Percentiles rank a stretch among this genome's conserved stretches.
These are phyloP conservation scores for Leuciscus idus DNA, from an alignment of 2,113 vertebrate genomes.

Conservation along the genomic window DNA sequence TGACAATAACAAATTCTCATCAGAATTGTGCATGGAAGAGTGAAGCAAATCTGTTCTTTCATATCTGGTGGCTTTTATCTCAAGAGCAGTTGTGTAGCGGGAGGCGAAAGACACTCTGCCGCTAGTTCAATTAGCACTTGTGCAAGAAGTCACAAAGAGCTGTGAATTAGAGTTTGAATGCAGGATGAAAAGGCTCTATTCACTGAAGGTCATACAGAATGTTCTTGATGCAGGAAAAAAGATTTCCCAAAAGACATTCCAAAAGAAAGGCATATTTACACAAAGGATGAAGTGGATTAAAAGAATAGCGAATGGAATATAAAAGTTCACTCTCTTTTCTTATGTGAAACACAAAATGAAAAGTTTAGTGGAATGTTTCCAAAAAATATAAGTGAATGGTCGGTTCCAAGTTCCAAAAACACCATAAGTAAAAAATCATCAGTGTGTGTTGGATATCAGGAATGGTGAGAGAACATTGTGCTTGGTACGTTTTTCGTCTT, in stretches of 20 bases:
- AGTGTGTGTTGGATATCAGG: too few species aligned
- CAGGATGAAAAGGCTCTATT: background rate
- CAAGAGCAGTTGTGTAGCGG: constrained; percentile 25
- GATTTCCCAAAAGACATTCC: background rate
- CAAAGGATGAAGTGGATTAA: background rate
- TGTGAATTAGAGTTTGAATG: constrained; percentile 32
- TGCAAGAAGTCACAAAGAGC: constrained; percentile 26
- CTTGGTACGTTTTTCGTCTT: too few species aligned
- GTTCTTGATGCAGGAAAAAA: background rate
- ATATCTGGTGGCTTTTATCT: constrained; percentile 11
- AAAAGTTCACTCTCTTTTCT: background rate
- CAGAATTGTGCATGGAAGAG: constrained; percentile 13
- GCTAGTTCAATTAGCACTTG: constrained; percentile 41
- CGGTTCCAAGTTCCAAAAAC: too few species aligned
- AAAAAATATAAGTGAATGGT: too few species aligned
- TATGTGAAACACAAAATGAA: too few species aligned
- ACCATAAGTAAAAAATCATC: too few species aligned
- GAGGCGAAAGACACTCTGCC: constrained; percentile 1
- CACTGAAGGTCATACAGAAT: constrained; percentile 1
- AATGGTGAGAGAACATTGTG: too few species aligned
- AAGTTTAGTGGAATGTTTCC: too few species aligned
- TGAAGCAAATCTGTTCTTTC: constrained; percentile 22
- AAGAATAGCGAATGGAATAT: background rate
- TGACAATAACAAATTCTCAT: constrained; percentile 26
- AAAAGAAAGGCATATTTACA: background rate